Evolutionary conservation across 2,888 invertebrate genomes (phyloP).

Genomic region (Morinoia aosen): DNA sequence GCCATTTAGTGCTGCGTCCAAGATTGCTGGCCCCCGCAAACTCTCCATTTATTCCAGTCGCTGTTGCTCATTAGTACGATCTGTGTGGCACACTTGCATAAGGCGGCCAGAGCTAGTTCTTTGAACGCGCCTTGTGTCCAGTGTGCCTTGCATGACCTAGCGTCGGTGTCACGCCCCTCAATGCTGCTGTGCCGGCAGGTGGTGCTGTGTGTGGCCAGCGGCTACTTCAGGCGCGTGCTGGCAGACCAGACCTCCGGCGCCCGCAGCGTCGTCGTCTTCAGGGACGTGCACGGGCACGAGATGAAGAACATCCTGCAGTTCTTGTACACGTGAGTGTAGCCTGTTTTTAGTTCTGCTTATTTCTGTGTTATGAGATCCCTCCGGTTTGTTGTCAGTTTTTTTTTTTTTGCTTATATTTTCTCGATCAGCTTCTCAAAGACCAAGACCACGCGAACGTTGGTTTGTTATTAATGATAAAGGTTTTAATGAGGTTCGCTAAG

Average conservation of each 20-base stretch:
- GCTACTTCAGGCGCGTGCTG: constrained; percentile 65
- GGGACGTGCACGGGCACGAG: constrained; percentile 63
- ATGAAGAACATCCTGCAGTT: constrained; percentile 66
- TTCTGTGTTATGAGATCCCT: background rate
- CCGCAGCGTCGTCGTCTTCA: constrained; percentile 63
- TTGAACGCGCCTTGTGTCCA: no score
- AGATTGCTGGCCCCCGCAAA: no score
- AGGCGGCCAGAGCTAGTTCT: no score
- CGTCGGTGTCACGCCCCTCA: background rate
- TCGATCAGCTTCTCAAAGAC: constrained; percentile 65
- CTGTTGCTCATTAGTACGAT: no score
- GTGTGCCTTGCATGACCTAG: no score
- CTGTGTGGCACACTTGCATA: no score
- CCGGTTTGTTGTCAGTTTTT: background rate
- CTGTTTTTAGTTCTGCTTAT: background rate
- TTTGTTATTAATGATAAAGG: no score
- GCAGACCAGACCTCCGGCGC: constrained; percentile 59
- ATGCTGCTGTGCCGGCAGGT: constrained; percentile 54
- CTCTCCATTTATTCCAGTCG: no score
- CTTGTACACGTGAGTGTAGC: constrained; percentile 65
- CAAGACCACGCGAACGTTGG: constrained; percentile 63
- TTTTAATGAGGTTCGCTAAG: no score
- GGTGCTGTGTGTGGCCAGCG: constrained; percentile 65
- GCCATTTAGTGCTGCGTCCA: no score
- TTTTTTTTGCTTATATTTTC: constrained; percentile 59